These are phyloP conservation scores for Melanostigma gelatinosum DNA, from an alignment of 2,113 vertebrate genomes.

Conservation along the genomic window DNA sequence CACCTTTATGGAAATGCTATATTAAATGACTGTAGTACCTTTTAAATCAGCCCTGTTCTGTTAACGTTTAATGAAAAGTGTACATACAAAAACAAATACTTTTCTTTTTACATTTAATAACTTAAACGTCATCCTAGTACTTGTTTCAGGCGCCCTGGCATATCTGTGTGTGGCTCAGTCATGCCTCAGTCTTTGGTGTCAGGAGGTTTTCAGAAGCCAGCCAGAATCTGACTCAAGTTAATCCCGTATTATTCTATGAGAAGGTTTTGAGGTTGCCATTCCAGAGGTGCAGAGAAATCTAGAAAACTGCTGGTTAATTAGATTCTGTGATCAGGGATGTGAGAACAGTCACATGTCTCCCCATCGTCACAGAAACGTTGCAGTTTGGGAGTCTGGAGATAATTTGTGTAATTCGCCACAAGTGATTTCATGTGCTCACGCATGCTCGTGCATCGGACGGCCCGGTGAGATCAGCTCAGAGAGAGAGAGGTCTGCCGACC, in stretches of 20 bases:
- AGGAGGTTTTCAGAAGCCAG: not conserved
- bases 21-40: not conserved
- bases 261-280: slow-evolving; percentile 9
- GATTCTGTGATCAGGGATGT: not conserved
- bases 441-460: not conserved
- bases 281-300: slow-evolving; percentile 6
- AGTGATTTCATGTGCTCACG: not conserved
- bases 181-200: not conserved
- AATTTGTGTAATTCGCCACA: not conserved
- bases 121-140: not conserved
- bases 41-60: not conserved
- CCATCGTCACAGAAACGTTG: not conserved
- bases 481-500: not conserved
- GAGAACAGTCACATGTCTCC: not conserved
- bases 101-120: not conserved
- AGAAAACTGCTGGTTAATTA: not conserved
- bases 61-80: not conserved
- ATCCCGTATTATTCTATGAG: slow-evolving; percentile 13
- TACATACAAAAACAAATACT: not conserved
- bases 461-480: not conserved
- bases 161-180: not conserved
- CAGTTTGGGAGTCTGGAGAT: not conserved
- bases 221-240: not conserved
- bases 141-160: not conserved
- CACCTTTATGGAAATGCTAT: not conserved